Evolutionary conservation across 1,140 invertebrate genomes (phyloP), one percentile per base, ranked within the genome.

Genomic region (Pissodes strobi): DNA sequence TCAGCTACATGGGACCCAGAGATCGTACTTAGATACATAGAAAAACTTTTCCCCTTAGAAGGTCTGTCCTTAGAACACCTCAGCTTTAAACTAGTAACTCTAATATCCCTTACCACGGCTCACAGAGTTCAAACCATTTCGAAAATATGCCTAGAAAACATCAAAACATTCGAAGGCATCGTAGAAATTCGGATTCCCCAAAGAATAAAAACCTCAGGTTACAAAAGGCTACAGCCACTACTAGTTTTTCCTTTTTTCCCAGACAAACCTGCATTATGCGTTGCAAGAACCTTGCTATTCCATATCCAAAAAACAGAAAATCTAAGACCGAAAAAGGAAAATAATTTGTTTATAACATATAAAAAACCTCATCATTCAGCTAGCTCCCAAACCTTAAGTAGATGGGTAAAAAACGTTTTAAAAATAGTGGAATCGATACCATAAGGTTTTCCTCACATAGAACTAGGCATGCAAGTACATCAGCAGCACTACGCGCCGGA

Each of bases 391-490:
- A n/a, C n/a, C n/a, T n/a, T n/a, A n/a, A n/a, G n/a, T n/a, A n/a
- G n/a, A n/a, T n/a, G n/a, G n/a, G n/a, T n/a, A n/a, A n/a, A n/a
- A n/a, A n/a, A n/a, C n/a, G n/a, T n/a, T n/a, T n/a, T n/a, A 12
- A 25, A 10, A 49, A 56, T 13, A 69, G 70, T 48, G 73, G 74
- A 70, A 70, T 30, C 49, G 62, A n/a, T n/a, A n/a, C n/a, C n/a
- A n/a, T n/a, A n/a, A n/a, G n/a, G n/a, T n/a, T n/a, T n/a, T n/a
- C n/a, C 2, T 69, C 71, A 0, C 69, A 75, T 38, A 71, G 67
- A 41, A 72, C 69, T 12, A 60, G 73, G 0, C 74, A 75, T 55
- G 72, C 72, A 6, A 5, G 71, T 61, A 69, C 64, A 15, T 61
- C 69, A 38, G 61, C 68, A 55, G 57, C 72, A 19, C 17, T 53